Evolutionary conservation across 2,797 vertebrate genomes (phyloP), one percentile per base, ranked within the genome.

Genomic region (Peromyscus melanophrys): DNA sequence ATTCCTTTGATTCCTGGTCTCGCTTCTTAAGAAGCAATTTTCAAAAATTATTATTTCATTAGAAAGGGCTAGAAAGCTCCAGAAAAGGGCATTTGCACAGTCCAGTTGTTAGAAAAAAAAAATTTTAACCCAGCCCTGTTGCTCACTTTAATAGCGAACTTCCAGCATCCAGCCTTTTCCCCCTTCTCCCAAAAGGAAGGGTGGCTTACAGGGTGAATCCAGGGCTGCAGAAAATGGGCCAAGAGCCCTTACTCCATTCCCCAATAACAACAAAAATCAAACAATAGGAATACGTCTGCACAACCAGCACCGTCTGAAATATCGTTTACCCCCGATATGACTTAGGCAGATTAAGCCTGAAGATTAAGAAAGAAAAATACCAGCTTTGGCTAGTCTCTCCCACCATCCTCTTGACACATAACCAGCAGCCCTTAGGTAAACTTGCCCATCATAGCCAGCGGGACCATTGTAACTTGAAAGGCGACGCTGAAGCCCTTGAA

Each of bases 41-140:
- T 96, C 94, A 7, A 6, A 13, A 94, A 97, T 97, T 95, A 96
- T 95, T 75, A 96, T 97, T 98, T 98, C 96, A 97, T 69, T 34
- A 52, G 97, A 98, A 98, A 97, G 97, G 98, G 95, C 98, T 63
- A 46, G 98, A 99, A 99, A 98, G 98, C 98, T 98, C 98, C 97
- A 98, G 98, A 98, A 98, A 98, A 92, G 97, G 95, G 97, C 77
- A 97, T 98, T 97, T 97, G 97, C 93, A 97, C 55, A 89, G 96
- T 91, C 67, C 21, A 4, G 93, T 92, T 93, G 96, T 95, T 92
- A 92, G 23, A 29, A 83, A 80, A 76, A 25, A 81, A 57, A 76
- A 96, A 49, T 40, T 73, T 97, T 98, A 97, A 98, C 96, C 98
- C 95, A 98, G 98, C 97, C 98, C 98, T 98, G 98, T 98, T 98